Conservation (phyloP, 1,140 invertebrate species). For the Adoxophyes honmai region DNA sequence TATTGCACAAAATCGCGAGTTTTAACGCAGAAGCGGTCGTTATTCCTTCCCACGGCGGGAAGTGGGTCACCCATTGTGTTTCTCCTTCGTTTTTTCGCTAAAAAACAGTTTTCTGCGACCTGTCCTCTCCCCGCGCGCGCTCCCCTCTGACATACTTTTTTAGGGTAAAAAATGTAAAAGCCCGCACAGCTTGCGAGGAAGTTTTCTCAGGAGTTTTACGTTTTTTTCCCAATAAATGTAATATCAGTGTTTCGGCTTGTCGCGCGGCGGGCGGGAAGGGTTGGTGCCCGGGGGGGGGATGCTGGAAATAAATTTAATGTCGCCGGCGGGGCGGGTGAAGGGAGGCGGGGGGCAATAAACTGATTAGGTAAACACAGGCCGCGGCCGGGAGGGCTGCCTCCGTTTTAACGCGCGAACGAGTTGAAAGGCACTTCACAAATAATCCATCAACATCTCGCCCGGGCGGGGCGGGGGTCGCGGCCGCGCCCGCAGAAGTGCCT, state of each 20-base stretch:
- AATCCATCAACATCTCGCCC: slow-evolving; percentile 68
- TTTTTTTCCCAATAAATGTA: slow-evolving; percentile 48
- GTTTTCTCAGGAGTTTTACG: slow-evolving; percentile 57
- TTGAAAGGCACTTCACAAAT: slow-evolving; percentile 75
- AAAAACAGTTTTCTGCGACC: slow-evolving; percentile 68
- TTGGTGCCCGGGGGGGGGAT: slow-evolving; percentile 19
- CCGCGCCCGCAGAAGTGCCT: background rate
- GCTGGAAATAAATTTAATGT: slow-evolving; percentile 15
- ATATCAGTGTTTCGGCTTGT: slow-evolving; percentile 44
- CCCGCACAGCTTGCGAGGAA: slow-evolving; percentile 62
- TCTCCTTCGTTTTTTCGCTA: slow-evolving; percentile 64
- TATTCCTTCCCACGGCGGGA: slow-evolving; percentile 75
- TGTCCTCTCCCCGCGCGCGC: slow-evolving; percentile 42
- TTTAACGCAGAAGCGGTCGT: slow-evolving; percentile 59
- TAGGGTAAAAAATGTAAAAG: slow-evolving; percentile 65
- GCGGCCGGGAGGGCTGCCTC: slow-evolving; percentile 53
- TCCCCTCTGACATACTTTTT: slow-evolving; percentile 69
- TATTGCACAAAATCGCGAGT: slow-evolving; percentile 53
- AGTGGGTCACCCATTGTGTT: slow-evolving; percentile 70
- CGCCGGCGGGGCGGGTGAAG: slow-evolving; percentile 12
- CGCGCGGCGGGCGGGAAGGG: slow-evolving; percentile 50
- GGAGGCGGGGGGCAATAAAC: slow-evolving; percentile 45
- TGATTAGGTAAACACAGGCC: slow-evolving; percentile 65
- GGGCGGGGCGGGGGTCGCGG: slow-evolving; percentile 11
- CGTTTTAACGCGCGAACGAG: slow-evolving; percentile 73